These are phyloP conservation scores for Choristoneura rosaceana DNA, from an alignment of 2,888 invertebrate genomes.

Conservation along the genomic window DNA sequence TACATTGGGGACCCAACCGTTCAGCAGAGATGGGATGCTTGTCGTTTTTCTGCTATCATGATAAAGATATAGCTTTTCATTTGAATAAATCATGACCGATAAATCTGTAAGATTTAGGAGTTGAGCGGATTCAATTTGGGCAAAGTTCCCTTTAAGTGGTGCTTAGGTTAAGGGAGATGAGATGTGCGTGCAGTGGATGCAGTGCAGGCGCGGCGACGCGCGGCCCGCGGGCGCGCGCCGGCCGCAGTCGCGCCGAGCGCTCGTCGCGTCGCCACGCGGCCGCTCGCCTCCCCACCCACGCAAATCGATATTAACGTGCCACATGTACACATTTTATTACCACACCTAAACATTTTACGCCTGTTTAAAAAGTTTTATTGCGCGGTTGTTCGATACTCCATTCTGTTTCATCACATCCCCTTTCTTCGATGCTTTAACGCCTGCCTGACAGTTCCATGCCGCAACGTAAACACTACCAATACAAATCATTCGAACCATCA, in stretches of 20 bases:
- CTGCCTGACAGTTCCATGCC: slow-evolving; percentile 48
- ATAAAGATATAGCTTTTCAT: neutral
- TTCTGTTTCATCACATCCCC: slow-evolving; percentile 45
- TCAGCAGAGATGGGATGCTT: neutral
- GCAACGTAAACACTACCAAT: slow-evolving; percentile 59
- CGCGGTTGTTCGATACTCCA: slow-evolving; percentile 47
- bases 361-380: slow-evolving; percentile 60
- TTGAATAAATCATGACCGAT: neutral
- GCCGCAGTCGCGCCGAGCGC: slow-evolving; percentile 74
- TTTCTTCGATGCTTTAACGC: slow-evolving; percentile 41
- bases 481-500: slow-evolving; percentile 33
- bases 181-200: slow-evolving; percentile 2
- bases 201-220: slow-evolving; percentile 12
- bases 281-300: slow-evolving; percentile 53
- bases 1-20: neutral
- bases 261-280: slow-evolving; percentile 71
- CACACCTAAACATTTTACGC: slow-evolving; percentile 59
- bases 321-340: slow-evolving; percentile 59
- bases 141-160: neutral
- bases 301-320: slow-evolving; percentile 69
- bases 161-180: neutral
- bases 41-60: neutral
- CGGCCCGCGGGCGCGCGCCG: slow-evolving; percentile 45
- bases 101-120: neutral
- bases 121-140: neutral